Evolutionary conservation across 2,888 invertebrate species (phyloP).

Genomic region (Drosophila meridionalis): DNA sequence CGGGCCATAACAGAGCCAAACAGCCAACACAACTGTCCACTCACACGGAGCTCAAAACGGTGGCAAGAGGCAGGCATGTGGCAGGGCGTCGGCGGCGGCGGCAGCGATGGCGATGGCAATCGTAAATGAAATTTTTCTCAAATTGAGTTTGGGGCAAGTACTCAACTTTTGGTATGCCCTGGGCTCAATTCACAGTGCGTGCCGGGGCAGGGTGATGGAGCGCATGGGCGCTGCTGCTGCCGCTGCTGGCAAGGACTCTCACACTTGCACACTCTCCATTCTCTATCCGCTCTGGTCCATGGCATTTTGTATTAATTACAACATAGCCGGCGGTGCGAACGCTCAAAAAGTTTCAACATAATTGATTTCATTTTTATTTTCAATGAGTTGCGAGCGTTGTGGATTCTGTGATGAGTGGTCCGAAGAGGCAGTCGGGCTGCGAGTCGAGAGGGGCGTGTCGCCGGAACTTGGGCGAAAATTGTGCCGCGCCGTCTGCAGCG

Average conservation of each 20-base stretch:
- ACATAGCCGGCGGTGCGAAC: constrained; percentile 65
- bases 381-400: constrained; percentile 30
- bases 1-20: constrained; percentile 8
- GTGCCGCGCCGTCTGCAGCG: constrained; percentile 18
- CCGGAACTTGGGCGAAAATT: constrained; percentile 10
- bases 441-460: constrained; percentile 2
- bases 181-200: constrained; percentile 36
- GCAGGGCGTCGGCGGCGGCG: constrained; percentile 25
- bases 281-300: constrained; percentile 12
- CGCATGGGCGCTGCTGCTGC: constrained; percentile 1
- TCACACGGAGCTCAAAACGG: constrained; percentile 55
- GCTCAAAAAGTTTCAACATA: constrained; percentile 71
- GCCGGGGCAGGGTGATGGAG: constrained; percentile 1
- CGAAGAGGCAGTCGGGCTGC: neutral
- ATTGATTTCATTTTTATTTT: constrained; percentile 75
- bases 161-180: constrained; percentile 74
- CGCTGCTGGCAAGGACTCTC: constrained; percentile 12
- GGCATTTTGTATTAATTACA: constrained; percentile 79
- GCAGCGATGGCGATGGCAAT: constrained; percentile 55
- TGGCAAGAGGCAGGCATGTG: neutral
- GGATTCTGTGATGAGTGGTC: constrained; percentile 37
- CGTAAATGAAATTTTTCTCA: constrained; percentile 76
- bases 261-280: neutral
- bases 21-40: constrained; percentile 70
- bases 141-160: constrained; percentile 76